Evolutionary conservation across 2,888 invertebrate genomes (phyloP).

Genomic region (Coelinius sp.): DNA sequence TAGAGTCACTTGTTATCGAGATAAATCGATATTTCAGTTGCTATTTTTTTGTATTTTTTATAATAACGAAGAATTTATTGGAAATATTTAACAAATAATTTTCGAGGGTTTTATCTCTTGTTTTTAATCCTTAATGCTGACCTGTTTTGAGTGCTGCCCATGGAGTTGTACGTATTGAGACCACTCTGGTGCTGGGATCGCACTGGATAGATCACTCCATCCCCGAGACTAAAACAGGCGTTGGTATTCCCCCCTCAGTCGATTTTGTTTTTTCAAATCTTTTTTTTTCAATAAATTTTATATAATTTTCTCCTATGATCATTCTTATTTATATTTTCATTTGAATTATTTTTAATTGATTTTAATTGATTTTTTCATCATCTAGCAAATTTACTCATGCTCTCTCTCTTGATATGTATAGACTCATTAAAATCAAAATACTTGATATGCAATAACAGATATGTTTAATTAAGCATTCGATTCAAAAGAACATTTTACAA

Average conservation of each 20-base stretch:
- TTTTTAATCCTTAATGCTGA: slow-evolving; percentile 73
- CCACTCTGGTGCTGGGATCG: slow-evolving; percentile 80
- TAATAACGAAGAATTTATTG: slow-evolving; percentile 8
- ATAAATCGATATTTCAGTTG: not conserved
- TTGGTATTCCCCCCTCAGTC: slow-evolving; percentile 53
- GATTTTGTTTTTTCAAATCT: slow-evolving; percentile 30
- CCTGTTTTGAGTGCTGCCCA: slow-evolving; percentile 90
- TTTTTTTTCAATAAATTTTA: slow-evolving; percentile 18
- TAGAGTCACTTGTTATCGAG: not conserved
- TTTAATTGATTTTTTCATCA: not conserved
- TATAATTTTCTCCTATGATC: slow-evolving; percentile 8
- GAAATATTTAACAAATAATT: not conserved
- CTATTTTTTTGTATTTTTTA: not conserved
- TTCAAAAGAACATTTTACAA: slow-evolving; percentile 6
- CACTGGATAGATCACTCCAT: slow-evolving; percentile 89
- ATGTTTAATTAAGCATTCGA: slow-evolving; percentile 14
- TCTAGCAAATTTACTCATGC: slow-evolving; percentile 1
- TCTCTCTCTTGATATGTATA: slow-evolving; percentile 22
- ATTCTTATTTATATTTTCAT: too few relatives aligned
- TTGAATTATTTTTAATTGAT: not conserved
- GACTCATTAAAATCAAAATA: slow-evolving; percentile 3
- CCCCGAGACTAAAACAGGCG: slow-evolving; percentile 84
- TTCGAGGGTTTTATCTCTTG: not conserved
- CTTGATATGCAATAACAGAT: slow-evolving; percentile 8
- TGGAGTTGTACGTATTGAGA: slow-evolving; percentile 85